phyloP scores from a whole-genome alignment of 2,113 vertebrate species.

The Boulengeromyrus knoepffleri region DNA sequence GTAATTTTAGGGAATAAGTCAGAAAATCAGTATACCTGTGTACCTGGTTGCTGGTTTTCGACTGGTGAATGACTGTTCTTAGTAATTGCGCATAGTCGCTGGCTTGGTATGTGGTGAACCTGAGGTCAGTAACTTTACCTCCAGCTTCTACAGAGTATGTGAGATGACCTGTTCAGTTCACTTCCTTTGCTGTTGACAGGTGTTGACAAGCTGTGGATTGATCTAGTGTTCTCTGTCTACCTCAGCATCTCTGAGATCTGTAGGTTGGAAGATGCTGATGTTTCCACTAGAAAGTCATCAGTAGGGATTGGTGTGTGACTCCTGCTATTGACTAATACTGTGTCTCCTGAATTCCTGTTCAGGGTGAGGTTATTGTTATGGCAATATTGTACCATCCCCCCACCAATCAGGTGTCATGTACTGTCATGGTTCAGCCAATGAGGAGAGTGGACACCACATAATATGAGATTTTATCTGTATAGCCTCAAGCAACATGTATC shows the following conservation, averaged over 20 bases:
- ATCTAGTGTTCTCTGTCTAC: background rate
- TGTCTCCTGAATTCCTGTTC: background rate
- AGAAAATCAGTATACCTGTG: background rate
- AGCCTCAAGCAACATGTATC: background rate
- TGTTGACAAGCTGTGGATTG: background rate
- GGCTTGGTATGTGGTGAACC: background rate
- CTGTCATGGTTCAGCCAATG: background rate
- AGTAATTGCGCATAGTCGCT: background rate
- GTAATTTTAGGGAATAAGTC: background rate
- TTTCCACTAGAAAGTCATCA: background rate
- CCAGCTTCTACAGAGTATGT: background rate
- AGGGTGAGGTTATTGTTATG: background rate
- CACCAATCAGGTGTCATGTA: background rate
- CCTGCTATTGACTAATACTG: background rate
- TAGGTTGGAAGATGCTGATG: background rate
- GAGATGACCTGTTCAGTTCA: background rate
- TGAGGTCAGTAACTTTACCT: background rate
- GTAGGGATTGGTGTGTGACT: background rate
- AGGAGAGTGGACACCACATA: background rate
- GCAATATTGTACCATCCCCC: background rate
- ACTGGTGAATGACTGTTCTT: background rate
- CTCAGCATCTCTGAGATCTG: background rate
- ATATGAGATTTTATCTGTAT: background rate
- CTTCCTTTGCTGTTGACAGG: background rate
- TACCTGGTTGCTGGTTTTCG: background rate